phyloP scores from a whole-genome alignment of 2,113 vertebrate species.

The Corythornis cristatus region DNA sequence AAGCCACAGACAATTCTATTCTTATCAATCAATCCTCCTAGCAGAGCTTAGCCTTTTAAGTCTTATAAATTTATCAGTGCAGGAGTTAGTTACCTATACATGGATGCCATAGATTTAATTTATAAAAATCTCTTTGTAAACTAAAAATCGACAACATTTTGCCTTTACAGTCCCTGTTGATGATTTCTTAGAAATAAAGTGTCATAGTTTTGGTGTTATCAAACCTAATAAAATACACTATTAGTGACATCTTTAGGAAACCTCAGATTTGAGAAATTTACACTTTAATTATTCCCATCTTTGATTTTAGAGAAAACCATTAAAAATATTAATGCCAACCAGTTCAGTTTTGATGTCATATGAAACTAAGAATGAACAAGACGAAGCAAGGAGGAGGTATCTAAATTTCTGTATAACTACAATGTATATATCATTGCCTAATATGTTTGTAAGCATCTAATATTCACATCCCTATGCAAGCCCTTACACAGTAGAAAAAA shows the following conservation, averaged over 20 bases:
- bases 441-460: neutral
- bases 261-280: neutral
- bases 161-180: neutral
- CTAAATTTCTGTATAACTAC: neutral
- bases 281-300: neutral
- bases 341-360: neutral
- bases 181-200: neutral
- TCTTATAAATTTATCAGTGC: neutral
- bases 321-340: neutral
- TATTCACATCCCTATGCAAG: too few relatives aligned
- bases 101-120: too few relatives aligned
- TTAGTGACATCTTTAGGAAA: neutral
- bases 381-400: fast-evolving
- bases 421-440: neutral
- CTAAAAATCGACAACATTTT: too few relatives aligned
- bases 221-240: neutral
- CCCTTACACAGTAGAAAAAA: too few relatives aligned
- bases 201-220: neutral
- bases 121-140: too few relatives aligned
- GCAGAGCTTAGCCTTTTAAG: neutral
- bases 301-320: neutral
- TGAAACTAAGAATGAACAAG: neutral
- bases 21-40: neutral
- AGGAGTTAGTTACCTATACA: neutral
- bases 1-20: neutral